Evolutionary conservation across 2,888 invertebrate genomes (phyloP).

Genomic region (Notodonta dromedarius): DNA sequence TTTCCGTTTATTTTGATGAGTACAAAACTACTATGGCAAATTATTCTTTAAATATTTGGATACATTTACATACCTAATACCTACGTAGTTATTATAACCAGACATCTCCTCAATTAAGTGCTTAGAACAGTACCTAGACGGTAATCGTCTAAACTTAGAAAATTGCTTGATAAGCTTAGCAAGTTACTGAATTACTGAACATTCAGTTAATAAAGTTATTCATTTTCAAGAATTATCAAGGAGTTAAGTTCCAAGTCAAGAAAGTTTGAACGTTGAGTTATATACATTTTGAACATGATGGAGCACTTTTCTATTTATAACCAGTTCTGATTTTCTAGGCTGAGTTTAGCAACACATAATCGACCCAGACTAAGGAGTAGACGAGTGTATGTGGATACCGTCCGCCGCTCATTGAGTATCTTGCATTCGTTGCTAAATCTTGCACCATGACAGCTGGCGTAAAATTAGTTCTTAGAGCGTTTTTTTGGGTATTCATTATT

Average conservation of each 20-base stretch:
- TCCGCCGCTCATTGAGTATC: too few relatives aligned
- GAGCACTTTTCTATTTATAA: background rate
- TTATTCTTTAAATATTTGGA: too few relatives aligned
- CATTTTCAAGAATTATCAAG: constrained; percentile 26
- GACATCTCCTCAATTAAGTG: background rate
- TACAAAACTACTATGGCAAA: too few relatives aligned
- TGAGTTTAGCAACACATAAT: too few relatives aligned
- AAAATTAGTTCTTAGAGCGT: too few relatives aligned
- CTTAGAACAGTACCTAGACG: background rate
- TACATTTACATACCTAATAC: background rate
- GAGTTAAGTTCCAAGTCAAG: constrained; percentile 23
- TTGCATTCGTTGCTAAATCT: too few relatives aligned
- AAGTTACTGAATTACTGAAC: constrained; percentile 33
- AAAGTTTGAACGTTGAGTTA: background rate
- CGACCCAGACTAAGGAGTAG: too few relatives aligned
- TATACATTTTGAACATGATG: background rate
- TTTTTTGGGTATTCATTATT: too few relatives aligned
- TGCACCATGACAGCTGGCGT: too few relatives aligned
- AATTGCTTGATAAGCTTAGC: constrained; percentile 9
- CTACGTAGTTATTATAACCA: too few relatives aligned
- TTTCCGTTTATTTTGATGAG: background rate
- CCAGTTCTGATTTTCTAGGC: too few relatives aligned
- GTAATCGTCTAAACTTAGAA: background rate
- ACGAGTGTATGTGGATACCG: too few relatives aligned
- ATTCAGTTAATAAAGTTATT: constrained; percentile 25